Evolutionary conservation across 1,140 invertebrate genomes (phyloP).

Genomic region (Leptinotarsa lineolata): DNA sequence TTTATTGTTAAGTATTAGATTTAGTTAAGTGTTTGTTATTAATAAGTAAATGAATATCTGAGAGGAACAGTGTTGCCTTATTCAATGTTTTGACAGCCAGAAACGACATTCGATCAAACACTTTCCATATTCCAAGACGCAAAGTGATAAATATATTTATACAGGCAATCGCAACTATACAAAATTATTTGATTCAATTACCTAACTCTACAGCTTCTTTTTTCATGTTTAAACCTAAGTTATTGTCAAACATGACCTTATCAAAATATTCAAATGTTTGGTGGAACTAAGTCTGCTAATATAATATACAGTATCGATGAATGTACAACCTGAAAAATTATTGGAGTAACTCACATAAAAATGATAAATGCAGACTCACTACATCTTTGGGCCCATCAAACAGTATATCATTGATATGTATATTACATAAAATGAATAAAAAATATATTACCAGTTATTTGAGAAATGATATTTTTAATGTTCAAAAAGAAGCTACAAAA

Average conservation of each 20-base stretch:
- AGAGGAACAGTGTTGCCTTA: constrained; percentile 11
- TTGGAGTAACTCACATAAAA: neutral
- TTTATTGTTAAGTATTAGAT: constrained; percentile 26
- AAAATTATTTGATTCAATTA: constrained; percentile 33
- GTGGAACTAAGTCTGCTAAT: constrained; percentile 26
- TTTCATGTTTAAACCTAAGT: constrained; percentile 5
- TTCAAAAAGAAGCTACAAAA: constrained; percentile 30
- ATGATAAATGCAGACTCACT: constrained; percentile 26
- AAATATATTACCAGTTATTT: constrained; percentile 20
- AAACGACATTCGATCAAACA: constrained; percentile 33
- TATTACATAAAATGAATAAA: neutral
- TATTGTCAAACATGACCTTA: neutral
- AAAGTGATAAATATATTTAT: constrained; percentile 52
- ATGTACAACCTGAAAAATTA: neutral
- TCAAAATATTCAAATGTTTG: constrained; percentile 10
- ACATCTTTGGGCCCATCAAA: constrained; percentile 24
- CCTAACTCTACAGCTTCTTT: constrained; percentile 39
- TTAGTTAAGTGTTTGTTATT: constrained; percentile 29
- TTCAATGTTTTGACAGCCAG: constrained; percentile 4
- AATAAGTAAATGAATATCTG: constrained; percentile 21
- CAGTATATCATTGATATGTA: constrained; percentile 20
- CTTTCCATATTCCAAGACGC: constrained; percentile 42
- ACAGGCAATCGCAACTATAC: constrained; percentile 43
- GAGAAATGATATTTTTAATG: constrained; percentile 2
- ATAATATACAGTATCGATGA: constrained; percentile 33